A percentile compares a stretch with the other conserved stretches of the same genome.
These are phyloP conservation scores for Alethe diademata DNA, from an alignment of 2,113 vertebrate species.

Conservation along the genomic window DNA sequence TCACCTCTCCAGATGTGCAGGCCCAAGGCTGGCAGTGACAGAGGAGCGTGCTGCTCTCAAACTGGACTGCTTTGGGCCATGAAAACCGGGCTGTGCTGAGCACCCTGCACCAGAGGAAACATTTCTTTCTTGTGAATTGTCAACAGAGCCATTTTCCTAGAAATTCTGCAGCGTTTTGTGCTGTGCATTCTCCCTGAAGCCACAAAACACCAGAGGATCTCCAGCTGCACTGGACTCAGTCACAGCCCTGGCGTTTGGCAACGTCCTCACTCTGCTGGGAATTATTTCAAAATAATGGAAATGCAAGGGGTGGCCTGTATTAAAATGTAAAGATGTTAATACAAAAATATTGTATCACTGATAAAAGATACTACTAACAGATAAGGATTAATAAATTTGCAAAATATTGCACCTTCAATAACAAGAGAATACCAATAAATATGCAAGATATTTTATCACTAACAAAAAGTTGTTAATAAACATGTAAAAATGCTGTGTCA, in stretches of 20 bases:
- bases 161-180: neutral
- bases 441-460: no score
- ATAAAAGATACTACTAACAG: no score
- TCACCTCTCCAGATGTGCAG: neutral
- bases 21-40: neutral
- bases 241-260: neutral
- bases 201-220: conserved; percentile 3
- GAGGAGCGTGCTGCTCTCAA: neutral
- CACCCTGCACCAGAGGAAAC: neutral
- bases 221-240: neutral
- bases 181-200: neutral
- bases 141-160: neutral
- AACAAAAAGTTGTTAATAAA: no score
- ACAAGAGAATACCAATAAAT: no score
- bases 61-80: neutral
- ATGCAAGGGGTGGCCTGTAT: neutral
- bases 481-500: no score
- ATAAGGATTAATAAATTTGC: no score
- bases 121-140: neutral
- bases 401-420: no score
- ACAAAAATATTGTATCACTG: no score
- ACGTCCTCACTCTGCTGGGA: neutral
- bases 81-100: neutral
- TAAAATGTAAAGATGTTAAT: no score
- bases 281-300: neutral